These are phyloP conservation scores for Parus major DNA, from an alignment of 2,113 vertebrate species.

Conservation along the genomic window DNA sequence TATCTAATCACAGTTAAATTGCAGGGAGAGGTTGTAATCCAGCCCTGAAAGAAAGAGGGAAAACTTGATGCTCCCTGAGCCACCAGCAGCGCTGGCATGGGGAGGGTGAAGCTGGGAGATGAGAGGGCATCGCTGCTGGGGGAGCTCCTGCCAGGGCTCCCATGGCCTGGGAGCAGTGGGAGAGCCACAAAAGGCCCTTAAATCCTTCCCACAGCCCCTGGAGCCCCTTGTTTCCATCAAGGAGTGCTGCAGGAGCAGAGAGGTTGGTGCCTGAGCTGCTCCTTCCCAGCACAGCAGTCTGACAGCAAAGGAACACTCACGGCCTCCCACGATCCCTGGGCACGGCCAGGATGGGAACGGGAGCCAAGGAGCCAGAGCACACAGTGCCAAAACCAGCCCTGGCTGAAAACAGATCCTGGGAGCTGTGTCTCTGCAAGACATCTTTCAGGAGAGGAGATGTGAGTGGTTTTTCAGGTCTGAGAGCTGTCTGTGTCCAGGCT, in stretches of 20 bases:
- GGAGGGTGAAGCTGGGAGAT: neutral
- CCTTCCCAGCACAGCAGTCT: neutral
- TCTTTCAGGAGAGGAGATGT: neutral
- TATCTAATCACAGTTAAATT: conserved; percentile 36
- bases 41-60: neutral
- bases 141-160: neutral
- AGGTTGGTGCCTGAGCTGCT: neutral
- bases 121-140: neutral
- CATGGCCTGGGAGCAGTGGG: neutral
- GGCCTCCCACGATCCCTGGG: neutral
- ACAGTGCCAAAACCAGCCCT: neutral
- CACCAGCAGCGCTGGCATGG: accelerated
- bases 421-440: neutral
- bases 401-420: accelerated
- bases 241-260: neutral
- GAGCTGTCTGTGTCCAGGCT: accelerated
- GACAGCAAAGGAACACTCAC: neutral
- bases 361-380: neutral
- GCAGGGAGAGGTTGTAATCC: neutral
- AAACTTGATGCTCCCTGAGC: neutral
- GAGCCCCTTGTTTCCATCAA: neutral
- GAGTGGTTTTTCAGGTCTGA: accelerated
- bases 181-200: neutral
- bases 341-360: accelerated
- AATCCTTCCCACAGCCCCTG: neutral